Evolutionary conservation across 2,113 vertebrate genomes (phyloP), one percentile per base, ranked within the genome.

Genomic region (Turdus rufiventris): DNA sequence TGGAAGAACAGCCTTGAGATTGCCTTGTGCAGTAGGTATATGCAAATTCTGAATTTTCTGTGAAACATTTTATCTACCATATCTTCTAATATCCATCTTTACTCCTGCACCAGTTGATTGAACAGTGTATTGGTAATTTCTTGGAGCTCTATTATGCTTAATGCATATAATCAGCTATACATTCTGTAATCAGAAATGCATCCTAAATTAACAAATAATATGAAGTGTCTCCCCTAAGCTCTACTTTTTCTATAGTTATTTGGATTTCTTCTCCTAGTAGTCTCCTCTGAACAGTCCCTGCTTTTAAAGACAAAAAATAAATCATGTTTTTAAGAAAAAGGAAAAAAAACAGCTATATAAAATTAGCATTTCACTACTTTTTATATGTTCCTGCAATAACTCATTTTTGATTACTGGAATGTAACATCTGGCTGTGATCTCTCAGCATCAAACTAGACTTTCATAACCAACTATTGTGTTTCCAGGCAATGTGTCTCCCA

Each of bases 381-480:
- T 53, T 85, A 19, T 94, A 91, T 65, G 12, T 51, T 96, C n/a
- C 56, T 82, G 81, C 77, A 92, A 70, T 85, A 91, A 85, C 43
- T 89, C 70, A 61, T 70, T 96, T 94, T 87, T 78, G 66, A 79
- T 96, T 91, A 89, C 80, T 89, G 77, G 81, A 91, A 94, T 89
- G 71, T 54, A 88, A 88, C 79, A 93, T 91, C 93, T 95, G 87
- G 38, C 85, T 85, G 91, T 94, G 89, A 75, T 89, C 62, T 94
- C 71, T 76, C 84, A 91, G 74, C 91, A 82, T 95, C 71, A 73
- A 89, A 84, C 83, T 78, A 78, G 73, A 56, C 34, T 96, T 94
- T 94, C 73, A 89, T 78, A 92, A 94, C 65, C 80, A 95, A 34
- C 86, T 78, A 93, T 92, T 96, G 67, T 91, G 75, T 94, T 94